These are phyloP conservation scores for Siphonodentalium dalli DNA, from an alignment of 2,888 invertebrate genomes.

Conservation along the genomic window DNA sequence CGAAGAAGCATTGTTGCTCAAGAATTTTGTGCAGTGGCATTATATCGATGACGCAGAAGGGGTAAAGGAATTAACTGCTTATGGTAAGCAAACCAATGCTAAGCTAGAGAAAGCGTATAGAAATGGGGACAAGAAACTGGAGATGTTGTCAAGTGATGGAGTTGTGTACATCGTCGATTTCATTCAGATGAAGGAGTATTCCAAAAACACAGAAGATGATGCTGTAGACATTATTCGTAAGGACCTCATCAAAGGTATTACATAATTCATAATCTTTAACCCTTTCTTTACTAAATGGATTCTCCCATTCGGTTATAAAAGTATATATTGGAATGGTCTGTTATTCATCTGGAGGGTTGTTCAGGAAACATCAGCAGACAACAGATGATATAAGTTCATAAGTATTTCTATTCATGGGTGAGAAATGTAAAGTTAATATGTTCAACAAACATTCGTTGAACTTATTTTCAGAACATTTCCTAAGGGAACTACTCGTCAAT, in stretches of 20 bases:
- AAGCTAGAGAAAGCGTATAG: constrained; percentile 10
- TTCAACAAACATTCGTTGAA: too few relatives aligned
- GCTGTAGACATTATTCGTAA: constrained; percentile 13
- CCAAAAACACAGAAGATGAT: constrained; percentile 3
- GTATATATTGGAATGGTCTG: too few relatives aligned
- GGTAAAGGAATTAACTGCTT: constrained; percentile 10
- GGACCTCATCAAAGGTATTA: constrained; percentile 6
- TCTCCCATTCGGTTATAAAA: too few relatives aligned
- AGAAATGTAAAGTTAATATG: too few relatives aligned
- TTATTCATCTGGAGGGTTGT: too few relatives aligned
- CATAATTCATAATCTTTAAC: background rate
- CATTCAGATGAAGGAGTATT: constrained; percentile 9
- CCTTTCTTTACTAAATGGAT: background rate
- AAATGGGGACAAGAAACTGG: background rate
- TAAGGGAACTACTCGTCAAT: too few relatives aligned
- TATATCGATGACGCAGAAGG: constrained; percentile 1
- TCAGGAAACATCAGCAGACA: too few relatives aligned
- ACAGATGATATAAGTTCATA: too few relatives aligned
- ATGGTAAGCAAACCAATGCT: constrained; percentile 8
- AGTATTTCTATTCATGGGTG: too few relatives aligned
- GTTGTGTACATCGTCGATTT: constrained; percentile 13
- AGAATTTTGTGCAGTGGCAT: constrained; percentile 19
- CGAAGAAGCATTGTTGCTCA: constrained; percentile 9
- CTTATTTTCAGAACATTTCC: too few relatives aligned
- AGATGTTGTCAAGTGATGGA: constrained; percentile 2